Evolutionary conservation across 2,113 vertebrate species (phyloP).

Genomic region (Ursus arctos): DNA sequence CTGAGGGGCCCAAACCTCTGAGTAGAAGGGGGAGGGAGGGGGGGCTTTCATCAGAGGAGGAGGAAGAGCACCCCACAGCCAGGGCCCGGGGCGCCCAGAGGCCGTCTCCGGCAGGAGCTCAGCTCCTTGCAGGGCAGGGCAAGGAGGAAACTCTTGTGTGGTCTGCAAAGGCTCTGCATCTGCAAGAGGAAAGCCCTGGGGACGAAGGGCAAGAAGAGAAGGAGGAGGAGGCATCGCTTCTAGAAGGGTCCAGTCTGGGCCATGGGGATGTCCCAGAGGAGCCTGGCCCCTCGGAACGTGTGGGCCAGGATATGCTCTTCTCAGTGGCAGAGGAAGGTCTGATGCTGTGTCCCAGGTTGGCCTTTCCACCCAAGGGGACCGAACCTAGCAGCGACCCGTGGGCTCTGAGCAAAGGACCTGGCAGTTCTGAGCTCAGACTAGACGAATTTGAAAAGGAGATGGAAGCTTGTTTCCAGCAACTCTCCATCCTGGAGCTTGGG

Average conservation of each 20-base stretch:
- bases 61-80: not conserved
- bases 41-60: not conserved
- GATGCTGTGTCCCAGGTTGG: rapidly evolving
- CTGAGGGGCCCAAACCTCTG: not conserved
- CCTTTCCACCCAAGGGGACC: not conserved
- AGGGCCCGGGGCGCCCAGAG: rapidly evolving
- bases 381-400: conserved; percentile 13
- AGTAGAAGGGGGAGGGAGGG: not conserved
- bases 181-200: not conserved
- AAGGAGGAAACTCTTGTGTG: rapidly evolving
- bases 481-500: conserved; percentile 82
- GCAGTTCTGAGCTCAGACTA: conserved; percentile 67
- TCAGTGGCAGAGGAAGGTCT: conserved; percentile 40
- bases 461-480: conserved; percentile 84
- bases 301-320: not conserved
- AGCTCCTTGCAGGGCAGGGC: not conserved
- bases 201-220: not conserved
- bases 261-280: rapidly evolving
- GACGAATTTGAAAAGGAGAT: conserved; percentile 82
- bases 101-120: rapidly evolving
- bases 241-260: not conserved
- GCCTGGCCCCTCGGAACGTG: rapidly evolving
- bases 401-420: conserved; percentile 64
- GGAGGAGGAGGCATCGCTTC: rapidly evolving
- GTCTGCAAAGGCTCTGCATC: rapidly evolving